These are phyloP conservation scores for Pseudorhombus dupliciocellatus DNA, from an alignment of 2,113 vertebrate genomes.

Conservation along the genomic window DNA sequence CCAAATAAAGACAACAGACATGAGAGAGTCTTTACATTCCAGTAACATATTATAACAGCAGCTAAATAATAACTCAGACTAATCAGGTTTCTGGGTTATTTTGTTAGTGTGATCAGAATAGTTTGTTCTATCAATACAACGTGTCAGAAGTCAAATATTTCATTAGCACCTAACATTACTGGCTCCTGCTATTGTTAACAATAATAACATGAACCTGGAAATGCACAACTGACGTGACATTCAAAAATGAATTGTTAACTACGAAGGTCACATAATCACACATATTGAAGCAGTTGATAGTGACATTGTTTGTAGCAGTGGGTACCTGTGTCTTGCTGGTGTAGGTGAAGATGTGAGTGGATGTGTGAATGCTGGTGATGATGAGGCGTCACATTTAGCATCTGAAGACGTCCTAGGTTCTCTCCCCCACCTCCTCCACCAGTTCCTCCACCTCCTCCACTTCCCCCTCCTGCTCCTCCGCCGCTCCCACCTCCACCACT, in stretches of 20 bases:
- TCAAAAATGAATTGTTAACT: background rate
- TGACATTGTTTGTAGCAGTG: conserved; percentile 79
- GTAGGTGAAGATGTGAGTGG: conserved; percentile 98
- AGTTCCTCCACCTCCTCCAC: conserved; percentile 82
- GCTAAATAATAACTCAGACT: conserved; percentile 15
- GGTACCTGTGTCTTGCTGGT: conserved; percentile 96
- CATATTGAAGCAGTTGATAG: background rate
- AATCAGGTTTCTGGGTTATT: background rate
- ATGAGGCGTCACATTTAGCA: conserved; percentile 98
- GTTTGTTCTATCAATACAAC: background rate
- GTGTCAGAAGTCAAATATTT: too few species aligned
- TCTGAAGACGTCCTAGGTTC: conserved; percentile 94
- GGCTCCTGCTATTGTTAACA: too few species aligned
- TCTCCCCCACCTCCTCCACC: conserved; percentile 89
- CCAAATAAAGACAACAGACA: background rate
- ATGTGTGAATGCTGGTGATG: conserved; percentile 99
- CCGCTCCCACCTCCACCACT: conserved; percentile 75
- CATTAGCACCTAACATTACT: too few species aligned
- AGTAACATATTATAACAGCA: too few species aligned
- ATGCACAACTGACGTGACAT: too few species aligned
- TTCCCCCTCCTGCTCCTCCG: conserved; percentile 80
- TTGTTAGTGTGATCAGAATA: background rate
- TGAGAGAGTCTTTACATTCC: background rate
- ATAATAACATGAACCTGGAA: too few species aligned
- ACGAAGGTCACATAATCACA: background rate